phyloP scores from a whole-genome alignment of 2,888 invertebrate species.

The Macropis europaea region DNA sequence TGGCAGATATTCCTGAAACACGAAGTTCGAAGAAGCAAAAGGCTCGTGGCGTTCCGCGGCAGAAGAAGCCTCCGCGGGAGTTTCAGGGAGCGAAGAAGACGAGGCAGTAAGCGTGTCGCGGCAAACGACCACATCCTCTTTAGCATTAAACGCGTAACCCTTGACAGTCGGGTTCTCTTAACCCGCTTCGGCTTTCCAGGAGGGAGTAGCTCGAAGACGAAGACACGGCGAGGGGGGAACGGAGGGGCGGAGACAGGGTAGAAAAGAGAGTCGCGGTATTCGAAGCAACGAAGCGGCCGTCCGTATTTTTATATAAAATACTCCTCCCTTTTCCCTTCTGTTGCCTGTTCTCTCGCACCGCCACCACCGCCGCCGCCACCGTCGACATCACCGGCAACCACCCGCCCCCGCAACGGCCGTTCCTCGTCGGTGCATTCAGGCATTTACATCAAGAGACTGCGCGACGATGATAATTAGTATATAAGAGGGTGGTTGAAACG shows the following conservation, averaged over 20 bases:
- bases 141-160: conserved; percentile 67
- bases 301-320: conserved; percentile 63
- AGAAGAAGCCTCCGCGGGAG: too few species aligned
- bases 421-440: conserved; percentile 70
- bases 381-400: conserved; percentile 3
- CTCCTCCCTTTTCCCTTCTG: conserved; percentile 24
- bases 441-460: conserved; percentile 75
- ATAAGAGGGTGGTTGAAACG: conserved; percentile 73
- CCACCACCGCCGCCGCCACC: conserved; percentile 15
- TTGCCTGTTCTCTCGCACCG: conserved; percentile 38
- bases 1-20: too few species aligned
- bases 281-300: conserved; percentile 70
- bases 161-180: conserved; percentile 67
- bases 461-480: conserved; percentile 78
- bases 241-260: not conserved
- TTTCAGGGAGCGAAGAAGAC: not conserved
- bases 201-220: not conserved
- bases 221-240: not conserved
- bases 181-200: conserved; percentile 66
- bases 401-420: conserved; percentile 30
- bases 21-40: not conserved
- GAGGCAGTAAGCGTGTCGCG: not conserved
- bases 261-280: conserved; percentile 52
- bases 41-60: too few species aligned
- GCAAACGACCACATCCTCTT: conserved; percentile 64